These are phyloP conservation scores for Acanthopleura granulata DNA, from an alignment of 2,888 invertebrate genomes.

Conservation along the genomic window DNA sequence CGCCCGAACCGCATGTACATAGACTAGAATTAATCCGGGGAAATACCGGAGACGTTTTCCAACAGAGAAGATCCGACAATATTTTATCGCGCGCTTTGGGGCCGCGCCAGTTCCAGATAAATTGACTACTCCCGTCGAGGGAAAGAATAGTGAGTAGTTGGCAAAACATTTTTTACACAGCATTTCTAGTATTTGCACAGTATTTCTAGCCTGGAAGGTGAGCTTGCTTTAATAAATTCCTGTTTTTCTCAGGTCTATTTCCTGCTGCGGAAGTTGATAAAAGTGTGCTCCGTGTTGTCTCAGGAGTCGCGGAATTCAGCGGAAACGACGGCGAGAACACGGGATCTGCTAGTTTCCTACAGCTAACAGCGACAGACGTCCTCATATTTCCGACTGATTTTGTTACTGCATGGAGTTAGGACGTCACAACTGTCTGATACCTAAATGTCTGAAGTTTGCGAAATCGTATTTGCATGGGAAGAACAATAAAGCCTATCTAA, in stretches of 20 bases:
- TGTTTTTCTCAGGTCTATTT: not conserved
- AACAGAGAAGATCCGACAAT: conserved; percentile 2
- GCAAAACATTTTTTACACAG: not conserved
- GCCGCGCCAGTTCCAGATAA: not conserved
- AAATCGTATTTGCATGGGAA: no score
- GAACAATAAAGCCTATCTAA: no score
- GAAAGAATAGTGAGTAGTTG: not conserved
- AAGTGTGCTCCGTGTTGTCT: not conserved
- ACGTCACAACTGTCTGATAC: not conserved
- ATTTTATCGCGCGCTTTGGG: conserved; percentile 11
- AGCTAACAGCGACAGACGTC: not conserved
- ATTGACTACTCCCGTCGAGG: not conserved
- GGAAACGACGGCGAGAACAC: not conserved
- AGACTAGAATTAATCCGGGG: not conserved
- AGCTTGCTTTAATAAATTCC: conserved; percentile 15
- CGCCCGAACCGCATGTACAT: not conserved
- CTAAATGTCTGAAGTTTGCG: not conserved
- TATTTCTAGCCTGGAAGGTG: not conserved
- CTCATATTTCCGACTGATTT: conserved; percentile 10
- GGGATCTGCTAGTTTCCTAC: not conserved
- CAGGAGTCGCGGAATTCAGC: not conserved
- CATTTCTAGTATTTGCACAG: conserved; percentile 14
- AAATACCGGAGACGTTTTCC: conserved; percentile 1
- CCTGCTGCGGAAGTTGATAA: not conserved
- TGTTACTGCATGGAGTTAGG: not conserved